Base-by-base conservation (phyloP, 2,888 invertebrate genomes). In the Bugula neritina region DNA sequence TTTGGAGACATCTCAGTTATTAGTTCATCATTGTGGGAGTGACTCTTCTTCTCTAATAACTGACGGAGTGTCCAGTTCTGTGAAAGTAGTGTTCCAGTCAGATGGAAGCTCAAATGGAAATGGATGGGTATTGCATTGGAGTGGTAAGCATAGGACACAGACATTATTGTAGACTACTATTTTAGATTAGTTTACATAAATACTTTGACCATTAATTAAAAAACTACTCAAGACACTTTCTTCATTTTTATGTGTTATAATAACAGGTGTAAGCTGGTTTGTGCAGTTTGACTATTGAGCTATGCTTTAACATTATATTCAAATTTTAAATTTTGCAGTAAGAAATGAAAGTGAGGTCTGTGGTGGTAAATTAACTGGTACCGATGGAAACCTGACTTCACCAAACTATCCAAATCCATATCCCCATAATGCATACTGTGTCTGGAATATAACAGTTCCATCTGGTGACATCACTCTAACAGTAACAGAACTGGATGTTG, bases 401-500 rank as follows among this genome's bases (percentile, higher is more conserved):
- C 82, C 83, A 1, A 80, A 80, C 74, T 83, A 79, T 73, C 83
- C 83, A 1, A 75, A 75, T 23, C 71, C 77, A 2, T 83, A 82
- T 73, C 74, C 75, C 3, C 78, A 79, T 72, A 77, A 80, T 63
- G 78, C 76, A 2, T 73, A 76, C 27, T 83, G 83, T 76, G 78
- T 79, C n/a, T 83, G 82, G 82, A 77, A 77, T 5, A 79, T 83
- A 34, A 77, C 77, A 0, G 79, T 79, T 5, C 89, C 89, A 0
- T 83, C 43, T 84, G 77, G 90, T 89, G 82, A 85, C 1, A 87
- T 88, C 76, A 87, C 88, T 74, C 88, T 91, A 73, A 87, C 88
- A 58, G 85, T 92, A 71, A 77, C 88, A 0, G 89, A 90, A 80
- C 84, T 90, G 72, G 89, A 90, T 76, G 76, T 88, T 0, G 87